A percentile compares a stretch with the other conserved stretches of the same genome.
Conservation (phyloP, 2,797 vertebrate genomes). For the Helicolenus hilgendorfi region DNA sequence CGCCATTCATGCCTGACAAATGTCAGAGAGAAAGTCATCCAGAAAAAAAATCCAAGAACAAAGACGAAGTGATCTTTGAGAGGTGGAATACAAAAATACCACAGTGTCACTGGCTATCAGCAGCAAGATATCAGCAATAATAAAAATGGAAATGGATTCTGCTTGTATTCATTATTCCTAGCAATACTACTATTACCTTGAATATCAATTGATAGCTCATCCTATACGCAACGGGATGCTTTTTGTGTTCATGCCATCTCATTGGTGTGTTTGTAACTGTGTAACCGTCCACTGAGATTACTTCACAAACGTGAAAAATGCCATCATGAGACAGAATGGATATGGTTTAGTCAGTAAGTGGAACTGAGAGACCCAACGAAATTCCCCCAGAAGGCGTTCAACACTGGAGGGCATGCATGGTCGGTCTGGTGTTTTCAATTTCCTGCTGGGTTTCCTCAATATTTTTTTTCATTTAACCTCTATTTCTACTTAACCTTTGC, state of each 20-base stretch:
- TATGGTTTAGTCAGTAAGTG: neutral
- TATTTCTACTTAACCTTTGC: constrained; percentile 57
- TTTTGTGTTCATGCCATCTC: neutral
- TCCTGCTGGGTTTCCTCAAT: constrained; percentile 55
- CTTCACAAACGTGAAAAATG: neutral
- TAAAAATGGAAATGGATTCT: neutral
- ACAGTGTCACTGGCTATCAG: neutral
- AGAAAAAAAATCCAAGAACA: constrained; percentile 7
- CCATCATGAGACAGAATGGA: neutral
- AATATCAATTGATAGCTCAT: neutral
- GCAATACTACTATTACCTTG: neutral
- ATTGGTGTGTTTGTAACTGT: neutral
- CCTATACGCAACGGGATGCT: neutral
- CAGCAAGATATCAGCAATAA: neutral
- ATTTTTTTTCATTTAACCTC: constrained; percentile 67
- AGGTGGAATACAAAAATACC: neutral
- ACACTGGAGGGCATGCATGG: constrained; percentile 21
- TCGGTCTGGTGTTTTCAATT: constrained; percentile 66
- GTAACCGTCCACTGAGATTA: neutral
- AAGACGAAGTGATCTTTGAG: constrained; percentile 25
- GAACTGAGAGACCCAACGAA: constrained; percentile 29
- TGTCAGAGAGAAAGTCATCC: constrained; percentile 9
- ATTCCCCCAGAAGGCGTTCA: constrained; percentile 19
- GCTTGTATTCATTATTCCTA: neutral
- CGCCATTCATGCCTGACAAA: constrained; percentile 3